phyloP scores from a whole-genome alignment of 2,888 invertebrate genomes.

The Eremobia ochroleuca region DNA sequence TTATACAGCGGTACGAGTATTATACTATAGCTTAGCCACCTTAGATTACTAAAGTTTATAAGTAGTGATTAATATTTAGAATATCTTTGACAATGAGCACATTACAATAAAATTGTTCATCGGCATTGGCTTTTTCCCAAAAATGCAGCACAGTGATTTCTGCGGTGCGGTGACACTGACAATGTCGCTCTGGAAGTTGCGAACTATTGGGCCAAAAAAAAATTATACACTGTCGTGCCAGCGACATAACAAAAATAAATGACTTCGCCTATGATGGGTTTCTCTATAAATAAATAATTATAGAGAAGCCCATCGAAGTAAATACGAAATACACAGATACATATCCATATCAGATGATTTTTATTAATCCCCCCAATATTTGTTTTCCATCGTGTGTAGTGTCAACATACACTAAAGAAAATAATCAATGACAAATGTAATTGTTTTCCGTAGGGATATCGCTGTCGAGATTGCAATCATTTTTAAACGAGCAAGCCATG shows the following conservation, averaged over 20 bases:
- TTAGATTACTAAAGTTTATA: background rate
- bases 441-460: constrained; percentile 23
- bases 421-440: background rate
- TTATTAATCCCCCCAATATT: background rate
- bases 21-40: background rate
- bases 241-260: background rate
- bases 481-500: constrained; percentile 1
- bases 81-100: background rate
- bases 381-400: background rate
- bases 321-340: background rate
- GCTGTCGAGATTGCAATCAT: constrained; percentile 19
- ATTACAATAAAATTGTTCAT: background rate
- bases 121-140: background rate
- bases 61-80: background rate
- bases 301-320: background rate
- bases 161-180: background rate
- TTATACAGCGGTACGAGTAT: background rate
- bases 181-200: background rate
- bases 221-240: background rate
- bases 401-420: constrained; percentile 1
- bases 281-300: background rate
- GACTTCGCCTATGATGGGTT: too few species aligned
- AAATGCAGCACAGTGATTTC: background rate
- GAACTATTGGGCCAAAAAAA: background rate
- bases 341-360: background rate